phyloP scores from a whole-genome alignment of 2,113 vertebrate species.

The Eolophus roseicapilla region DNA sequence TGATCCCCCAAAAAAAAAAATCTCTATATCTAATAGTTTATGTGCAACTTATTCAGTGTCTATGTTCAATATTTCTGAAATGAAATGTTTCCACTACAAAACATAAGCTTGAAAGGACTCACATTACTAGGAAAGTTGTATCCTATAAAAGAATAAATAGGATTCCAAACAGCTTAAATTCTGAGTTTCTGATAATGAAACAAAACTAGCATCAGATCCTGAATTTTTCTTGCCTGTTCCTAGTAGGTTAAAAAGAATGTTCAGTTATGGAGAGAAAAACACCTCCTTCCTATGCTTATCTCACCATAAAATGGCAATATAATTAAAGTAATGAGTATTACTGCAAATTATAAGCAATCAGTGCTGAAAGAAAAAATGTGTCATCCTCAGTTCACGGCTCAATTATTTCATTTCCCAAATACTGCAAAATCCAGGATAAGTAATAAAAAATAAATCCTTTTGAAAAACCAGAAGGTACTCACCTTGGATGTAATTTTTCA shows the following conservation, averaged over 20 bases:
- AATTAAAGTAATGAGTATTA: slow-evolving; percentile 4
- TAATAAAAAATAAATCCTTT: not conserved
- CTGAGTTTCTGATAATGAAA: not conserved
- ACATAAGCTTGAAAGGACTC: not conserved
- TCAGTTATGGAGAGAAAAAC: not conserved
- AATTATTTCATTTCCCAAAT: slow-evolving; percentile 29
- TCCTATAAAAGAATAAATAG: not conserved
- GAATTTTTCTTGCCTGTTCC: not conserved
- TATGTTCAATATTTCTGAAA: not conserved
- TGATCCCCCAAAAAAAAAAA: not conserved
- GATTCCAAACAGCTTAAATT: not conserved
- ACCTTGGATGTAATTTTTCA: not conserved
- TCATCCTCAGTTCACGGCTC: not conserved
- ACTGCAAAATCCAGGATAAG: not conserved
- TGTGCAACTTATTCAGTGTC: not conserved
- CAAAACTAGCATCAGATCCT: not conserved
- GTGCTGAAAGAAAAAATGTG: not conserved
- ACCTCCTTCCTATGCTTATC: not conserved
- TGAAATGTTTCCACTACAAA: not conserved
- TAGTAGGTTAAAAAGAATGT: not conserved
- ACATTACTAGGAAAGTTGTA: not conserved
- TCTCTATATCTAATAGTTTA: not conserved
- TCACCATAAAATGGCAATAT: slow-evolving; percentile 26
- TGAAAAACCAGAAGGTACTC: not conserved
- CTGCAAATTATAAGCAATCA: slow-evolving; percentile 27